These are phyloP conservation scores for Ferrisia virgata DNA, from an alignment of 2,888 invertebrate species.

Conservation along the genomic window DNA sequence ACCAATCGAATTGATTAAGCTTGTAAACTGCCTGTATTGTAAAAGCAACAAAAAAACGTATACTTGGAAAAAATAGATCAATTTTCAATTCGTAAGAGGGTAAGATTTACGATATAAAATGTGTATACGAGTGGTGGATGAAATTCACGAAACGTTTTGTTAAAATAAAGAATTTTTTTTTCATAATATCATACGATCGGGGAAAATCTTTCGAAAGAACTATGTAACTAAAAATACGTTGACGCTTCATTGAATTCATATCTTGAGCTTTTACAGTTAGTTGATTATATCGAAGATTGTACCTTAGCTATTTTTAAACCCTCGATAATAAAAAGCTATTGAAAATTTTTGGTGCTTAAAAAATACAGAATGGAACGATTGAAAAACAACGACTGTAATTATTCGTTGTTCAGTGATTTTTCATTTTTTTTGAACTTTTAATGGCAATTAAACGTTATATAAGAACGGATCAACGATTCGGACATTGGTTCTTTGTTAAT, in stretches of 20 bases:
- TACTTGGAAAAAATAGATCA: background rate
- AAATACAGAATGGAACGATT: background rate
- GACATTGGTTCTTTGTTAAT: background rate
- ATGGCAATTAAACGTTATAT: background rate
- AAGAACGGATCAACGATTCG: background rate
- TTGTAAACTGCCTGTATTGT: background rate
- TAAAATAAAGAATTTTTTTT: conserved; percentile 2
- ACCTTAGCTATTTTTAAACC: background rate
- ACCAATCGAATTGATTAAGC: background rate
- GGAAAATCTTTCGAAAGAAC: background rate
- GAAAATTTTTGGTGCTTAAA: background rate
- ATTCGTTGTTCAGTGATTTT: background rate
- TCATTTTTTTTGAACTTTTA: too few species aligned
- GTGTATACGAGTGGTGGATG: background rate
- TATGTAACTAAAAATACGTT: background rate
- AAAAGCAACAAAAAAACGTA: background rate
- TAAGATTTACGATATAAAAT: background rate
- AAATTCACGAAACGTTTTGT: background rate
- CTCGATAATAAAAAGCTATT: background rate
- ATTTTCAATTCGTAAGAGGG: background rate
- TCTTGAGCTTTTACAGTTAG: background rate
- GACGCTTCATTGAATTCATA: background rate
- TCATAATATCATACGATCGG: background rate
- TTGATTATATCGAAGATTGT: background rate
- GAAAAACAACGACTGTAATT: background rate